These are phyloP conservation scores for Myoxocephalus aenaeus DNA, from an alignment of 2,797 vertebrate species.

Conservation along the genomic window DNA sequence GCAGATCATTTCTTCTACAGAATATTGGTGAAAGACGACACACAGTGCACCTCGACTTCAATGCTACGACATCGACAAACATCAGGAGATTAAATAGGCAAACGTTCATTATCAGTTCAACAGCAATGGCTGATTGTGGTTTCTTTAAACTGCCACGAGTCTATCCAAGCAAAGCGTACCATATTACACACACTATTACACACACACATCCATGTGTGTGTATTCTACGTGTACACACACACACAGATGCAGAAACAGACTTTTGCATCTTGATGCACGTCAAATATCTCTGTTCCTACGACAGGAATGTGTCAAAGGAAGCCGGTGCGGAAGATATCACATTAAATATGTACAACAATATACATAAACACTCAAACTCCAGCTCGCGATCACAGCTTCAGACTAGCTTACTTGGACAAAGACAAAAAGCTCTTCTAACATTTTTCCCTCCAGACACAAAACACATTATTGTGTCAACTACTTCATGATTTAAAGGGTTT, in stretches of 20 bases:
- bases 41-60: constrained; percentile 31
- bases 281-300: constrained; percentile 21
- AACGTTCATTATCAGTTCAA: constrained; percentile 29
- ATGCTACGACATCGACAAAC: constrained; percentile 42
- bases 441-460: constrained; percentile 3
- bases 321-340: constrained; percentile 20
- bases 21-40: constrained; percentile 11
- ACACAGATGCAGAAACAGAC: constrained; percentile 36
- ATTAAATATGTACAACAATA: constrained; percentile 74
- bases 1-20: constrained; percentile 47
- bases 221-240: constrained; percentile 21
- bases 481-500: constrained; percentile 32
- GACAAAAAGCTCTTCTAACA: constrained; percentile 15
- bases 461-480: constrained; percentile 3
- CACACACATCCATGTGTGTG: constrained; percentile 27
- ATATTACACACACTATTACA: too few species aligned
- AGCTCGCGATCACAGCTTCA: constrained; percentile 29
- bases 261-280: constrained; percentile 35
- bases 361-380: constrained; percentile 59
- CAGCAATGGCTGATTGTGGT: constrained; percentile 35
- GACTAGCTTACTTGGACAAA: constrained; percentile 28
- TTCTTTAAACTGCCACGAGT: constrained; percentile 16
- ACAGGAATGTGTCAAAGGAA: constrained; percentile 6
- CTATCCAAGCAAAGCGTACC: constrained; percentile 13
- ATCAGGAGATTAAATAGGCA: constrained; percentile 49